A percentile compares a stretch with the other conserved stretches of the same genome.
phyloP scores from a whole-genome alignment of 2,888 invertebrate species.

The Pherbina coryleti region DNA sequence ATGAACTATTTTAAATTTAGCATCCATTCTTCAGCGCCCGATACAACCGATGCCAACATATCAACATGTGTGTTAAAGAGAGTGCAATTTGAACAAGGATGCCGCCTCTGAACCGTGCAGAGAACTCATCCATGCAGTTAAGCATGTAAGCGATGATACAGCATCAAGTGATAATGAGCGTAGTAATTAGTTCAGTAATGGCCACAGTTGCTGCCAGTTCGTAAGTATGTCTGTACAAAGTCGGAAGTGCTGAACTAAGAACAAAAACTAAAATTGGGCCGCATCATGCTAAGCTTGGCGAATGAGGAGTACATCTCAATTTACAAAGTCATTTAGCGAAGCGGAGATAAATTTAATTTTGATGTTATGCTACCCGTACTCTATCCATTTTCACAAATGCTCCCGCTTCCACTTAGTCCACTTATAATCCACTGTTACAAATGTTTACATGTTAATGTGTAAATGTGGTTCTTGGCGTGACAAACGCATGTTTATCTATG shows the following conservation, averaged over 20 bases:
- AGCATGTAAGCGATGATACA: not conserved
- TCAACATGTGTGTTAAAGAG: not conserved
- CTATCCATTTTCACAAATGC: not conserved
- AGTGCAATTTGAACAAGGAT: not conserved
- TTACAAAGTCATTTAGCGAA: conserved; percentile 14
- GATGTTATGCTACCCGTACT: not conserved
- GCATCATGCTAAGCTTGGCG: not conserved
- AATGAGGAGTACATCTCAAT: not conserved
- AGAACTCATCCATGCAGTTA: not conserved
- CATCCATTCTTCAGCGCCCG: too few species aligned
- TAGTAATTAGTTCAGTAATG: conserved; percentile 10
- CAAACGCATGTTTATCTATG: too few species aligned
- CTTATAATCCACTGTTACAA: too few species aligned
- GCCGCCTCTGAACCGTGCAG: not conserved
- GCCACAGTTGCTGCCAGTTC: not conserved
- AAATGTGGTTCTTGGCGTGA: too few species aligned
- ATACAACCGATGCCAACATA: too few species aligned
- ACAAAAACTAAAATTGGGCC: too few species aligned
- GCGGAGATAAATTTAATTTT: not conserved
- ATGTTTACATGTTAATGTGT: too few species aligned
- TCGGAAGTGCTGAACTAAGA: too few species aligned
- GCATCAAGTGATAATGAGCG: not conserved
- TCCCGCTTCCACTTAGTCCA: not conserved
- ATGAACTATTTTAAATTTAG: too few species aligned
- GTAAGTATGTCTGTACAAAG: too few species aligned